Evolutionary conservation across 1,140 invertebrate genomes (phyloP), one percentile per base, ranked within the genome.

Genomic region (Venustaconcha ellipsiformis): DNA sequence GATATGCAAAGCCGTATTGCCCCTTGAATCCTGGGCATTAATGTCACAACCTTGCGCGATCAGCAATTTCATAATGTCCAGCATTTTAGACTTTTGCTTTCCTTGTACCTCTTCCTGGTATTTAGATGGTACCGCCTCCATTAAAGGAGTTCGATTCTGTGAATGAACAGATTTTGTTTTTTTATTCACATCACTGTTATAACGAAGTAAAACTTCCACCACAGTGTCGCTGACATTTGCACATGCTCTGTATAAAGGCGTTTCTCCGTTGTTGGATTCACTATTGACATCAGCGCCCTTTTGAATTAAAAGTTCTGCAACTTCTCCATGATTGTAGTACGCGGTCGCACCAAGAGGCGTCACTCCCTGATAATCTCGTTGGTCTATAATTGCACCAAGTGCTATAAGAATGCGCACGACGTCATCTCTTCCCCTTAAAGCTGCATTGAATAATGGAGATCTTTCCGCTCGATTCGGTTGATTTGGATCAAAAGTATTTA

Each of bases 221-320:
- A 68, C 30, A 3, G 8, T 26, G 14, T 17, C 5, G 26, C 64
- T 67, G n/a, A 37, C 57, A 13, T 60, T 60, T 18, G 37, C 26
- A 68, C 72, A 74, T 55, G 72, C 72, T 23, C 48, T 37, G n/a
- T 67, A 68, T 17, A 74, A 18, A 48, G 72, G 30, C n/a, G 72
- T 67, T 63, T 74, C 72, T 17, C 72, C 72, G 15, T 20, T 60
- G 14, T 55, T 18, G 15, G 57, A 18, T 14, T 14, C 17, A 62
- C 23, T 55, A 56, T 74, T 74, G 14, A 74, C 17, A 37, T 62
- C 26, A 60, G 72, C 72, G 55, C 57, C 57, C 20, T 48, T 3
- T 37, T 68, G 18, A 63, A 62, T 57, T 12, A 74, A n/a, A 60
- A 64, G 56, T 30, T 68, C 57, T 55, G 57, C 72, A 67, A 64